Conservation (phyloP, 2,113 vertebrate genomes). For the Chroicocephalus ridibundus region DNA sequence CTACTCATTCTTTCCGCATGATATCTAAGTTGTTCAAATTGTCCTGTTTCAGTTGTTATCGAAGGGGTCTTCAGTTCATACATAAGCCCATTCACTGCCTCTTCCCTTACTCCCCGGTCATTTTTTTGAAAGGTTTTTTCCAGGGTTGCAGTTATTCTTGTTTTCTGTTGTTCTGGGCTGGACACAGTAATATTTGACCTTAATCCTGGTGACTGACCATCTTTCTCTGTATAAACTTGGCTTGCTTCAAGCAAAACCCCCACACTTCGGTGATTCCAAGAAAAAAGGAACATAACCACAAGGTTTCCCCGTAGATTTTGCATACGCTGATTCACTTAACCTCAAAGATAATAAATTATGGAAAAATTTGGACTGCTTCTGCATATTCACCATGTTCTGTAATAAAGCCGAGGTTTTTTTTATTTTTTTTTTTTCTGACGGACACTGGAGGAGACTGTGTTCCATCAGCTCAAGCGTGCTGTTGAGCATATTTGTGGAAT, state of each 20-base stretch:
- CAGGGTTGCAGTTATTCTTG: not conserved
- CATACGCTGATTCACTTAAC: conserved; percentile 44
- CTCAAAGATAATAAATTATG: conserved; percentile 33
- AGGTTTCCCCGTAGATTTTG: conserved; percentile 46
- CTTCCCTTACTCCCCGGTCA: not conserved
- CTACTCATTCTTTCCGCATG: not conserved
- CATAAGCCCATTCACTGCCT: not conserved
- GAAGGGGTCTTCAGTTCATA: not conserved
- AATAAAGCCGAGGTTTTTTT: not conserved
- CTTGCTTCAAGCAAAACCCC: conserved; percentile 24
- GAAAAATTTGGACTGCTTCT: not conserved
- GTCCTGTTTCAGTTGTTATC: not conserved
- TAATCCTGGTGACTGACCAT: not conserved
- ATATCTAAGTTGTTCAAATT: not conserved
- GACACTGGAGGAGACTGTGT: not conserved
- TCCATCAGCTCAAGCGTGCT: not conserved
- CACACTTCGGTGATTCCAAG: conserved; percentile 46
- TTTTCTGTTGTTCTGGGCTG: not conserved
- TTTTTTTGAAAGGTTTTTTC: not conserved
- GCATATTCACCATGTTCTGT: not conserved
- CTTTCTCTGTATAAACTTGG: conserved; percentile 15
- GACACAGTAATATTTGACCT: not conserved
- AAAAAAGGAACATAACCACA: conserved; percentile 29
- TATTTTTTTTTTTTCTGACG: not conserved
- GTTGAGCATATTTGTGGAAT: conserved; percentile 14